Conservation (phyloP, 2,888 invertebrate genomes). For the Hemaris fuciformis region DNA sequence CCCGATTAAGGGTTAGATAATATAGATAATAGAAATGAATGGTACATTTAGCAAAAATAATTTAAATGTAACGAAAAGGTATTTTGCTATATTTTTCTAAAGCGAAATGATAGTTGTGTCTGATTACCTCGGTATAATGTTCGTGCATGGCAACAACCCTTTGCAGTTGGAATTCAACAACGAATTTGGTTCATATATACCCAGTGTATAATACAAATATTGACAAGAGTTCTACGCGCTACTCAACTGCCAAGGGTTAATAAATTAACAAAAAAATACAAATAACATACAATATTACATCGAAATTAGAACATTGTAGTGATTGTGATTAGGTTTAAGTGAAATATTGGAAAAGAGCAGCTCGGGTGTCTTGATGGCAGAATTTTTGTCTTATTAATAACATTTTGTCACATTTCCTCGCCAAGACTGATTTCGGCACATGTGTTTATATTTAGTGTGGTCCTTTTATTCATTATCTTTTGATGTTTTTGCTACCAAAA, state of each 20-base stretch:
- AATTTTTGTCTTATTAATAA: neutral
- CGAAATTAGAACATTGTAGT: neutral
- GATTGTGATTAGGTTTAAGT: conserved; percentile 4
- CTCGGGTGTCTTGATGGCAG: neutral
- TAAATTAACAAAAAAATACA: neutral
- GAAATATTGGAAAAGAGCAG: neutral
- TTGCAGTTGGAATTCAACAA: neutral
- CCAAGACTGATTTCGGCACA: conserved; percentile 1
- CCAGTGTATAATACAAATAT: neutral
- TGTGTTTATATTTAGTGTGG: neutral
- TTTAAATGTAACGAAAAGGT: neutral
- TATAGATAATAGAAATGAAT: neutral
- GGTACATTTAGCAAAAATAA: neutral
- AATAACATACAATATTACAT: neutral
- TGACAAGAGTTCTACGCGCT: neutral
- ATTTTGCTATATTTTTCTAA: conserved; percentile 2
- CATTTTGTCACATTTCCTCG: neutral
- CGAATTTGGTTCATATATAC: neutral
- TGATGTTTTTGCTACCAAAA: neutral
- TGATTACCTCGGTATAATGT: neutral
- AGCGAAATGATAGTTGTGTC: neutral
- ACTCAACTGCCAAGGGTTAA: neutral
- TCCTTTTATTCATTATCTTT: neutral
- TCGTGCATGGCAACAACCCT: neutral
- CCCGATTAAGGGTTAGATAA: neutral